These are phyloP conservation scores for Drosophila kanapiae DNA, from an alignment of 1,140 invertebrate species.

Conservation along the genomic window DNA sequence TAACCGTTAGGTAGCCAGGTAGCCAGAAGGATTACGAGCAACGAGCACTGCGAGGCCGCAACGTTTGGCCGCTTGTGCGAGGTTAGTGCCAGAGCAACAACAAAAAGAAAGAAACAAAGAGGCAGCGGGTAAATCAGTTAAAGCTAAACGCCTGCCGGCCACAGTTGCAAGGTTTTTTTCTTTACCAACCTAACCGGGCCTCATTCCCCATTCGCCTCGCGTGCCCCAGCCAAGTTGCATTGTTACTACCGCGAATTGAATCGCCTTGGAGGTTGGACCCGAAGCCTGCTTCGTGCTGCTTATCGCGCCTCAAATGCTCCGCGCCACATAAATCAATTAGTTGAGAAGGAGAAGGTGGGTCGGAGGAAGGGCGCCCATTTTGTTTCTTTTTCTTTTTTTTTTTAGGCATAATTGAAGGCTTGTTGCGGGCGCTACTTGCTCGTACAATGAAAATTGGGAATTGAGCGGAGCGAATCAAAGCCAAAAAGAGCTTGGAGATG, in stretches of 20 bases:
- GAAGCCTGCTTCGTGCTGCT: conserved; percentile 57
- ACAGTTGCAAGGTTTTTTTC: conserved; percentile 51
- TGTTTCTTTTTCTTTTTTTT: conserved; percentile 13
- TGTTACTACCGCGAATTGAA: conserved; percentile 29
- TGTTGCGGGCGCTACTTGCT: conserved; percentile 16
- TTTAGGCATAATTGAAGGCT: conserved; percentile 34
- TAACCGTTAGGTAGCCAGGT: conserved; percentile 65
- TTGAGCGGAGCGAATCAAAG: conserved; percentile 16
- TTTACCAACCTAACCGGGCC: conserved; percentile 35
- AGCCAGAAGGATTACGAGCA: conserved; percentile 55
- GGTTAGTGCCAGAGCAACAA: conserved; percentile 53
- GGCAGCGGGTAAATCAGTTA: conserved; percentile 66
- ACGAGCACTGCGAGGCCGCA: conserved; percentile 22
- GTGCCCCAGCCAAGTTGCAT: conserved; percentile 40
- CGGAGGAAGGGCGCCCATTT: conserved; percentile 20
- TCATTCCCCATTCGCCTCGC: conserved; percentile 64
- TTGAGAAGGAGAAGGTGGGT: neutral
- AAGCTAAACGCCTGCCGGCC: conserved; percentile 67
- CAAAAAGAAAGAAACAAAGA: conserved; percentile 7
- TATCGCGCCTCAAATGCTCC: conserved; percentile 62
- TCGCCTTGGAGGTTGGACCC: conserved; percentile 17
- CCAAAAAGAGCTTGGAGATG: neutral
- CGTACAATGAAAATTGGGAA: conserved; percentile 15
- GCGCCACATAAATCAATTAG: conserved; percentile 75
- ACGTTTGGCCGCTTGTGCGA: conserved; percentile 53